phyloP scores from a whole-genome alignment of 2,113 vertebrate species.

The Hirundichthys speculiger region DNA sequence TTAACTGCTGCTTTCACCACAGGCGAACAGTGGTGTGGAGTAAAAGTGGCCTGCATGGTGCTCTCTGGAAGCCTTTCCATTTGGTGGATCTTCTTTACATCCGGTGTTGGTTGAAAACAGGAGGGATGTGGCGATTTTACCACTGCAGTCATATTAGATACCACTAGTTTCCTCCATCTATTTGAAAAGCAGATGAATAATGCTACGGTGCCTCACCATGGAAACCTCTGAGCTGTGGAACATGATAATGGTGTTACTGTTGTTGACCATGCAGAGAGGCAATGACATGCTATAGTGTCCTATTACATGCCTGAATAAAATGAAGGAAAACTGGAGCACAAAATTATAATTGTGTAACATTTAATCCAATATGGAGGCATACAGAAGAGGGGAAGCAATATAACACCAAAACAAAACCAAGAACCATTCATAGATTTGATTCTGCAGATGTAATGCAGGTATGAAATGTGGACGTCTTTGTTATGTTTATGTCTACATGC shows the following conservation, averaged over 20 bases:
- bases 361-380: neutral
- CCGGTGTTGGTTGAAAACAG: neutral
- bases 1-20: conserved; percentile 8
- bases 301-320: conserved; percentile 8
- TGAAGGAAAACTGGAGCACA: neutral
- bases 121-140: neutral
- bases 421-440: no score
- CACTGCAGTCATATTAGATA: neutral
- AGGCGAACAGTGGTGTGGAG: neutral
- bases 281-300: conserved; percentile 34
- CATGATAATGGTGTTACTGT: conserved; percentile 41
- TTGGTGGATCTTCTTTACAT: neutral
- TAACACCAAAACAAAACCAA: no score
- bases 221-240: conserved; percentile 38
- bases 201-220: conserved; percentile 43
- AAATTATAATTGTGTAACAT: neutral
- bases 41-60: conserved; percentile 29
- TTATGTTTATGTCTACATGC: no score
- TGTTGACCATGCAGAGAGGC: conserved; percentile 25
- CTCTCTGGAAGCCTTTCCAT: conserved; percentile 29
- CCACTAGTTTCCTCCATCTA: neutral
- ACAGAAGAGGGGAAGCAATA: neutral
- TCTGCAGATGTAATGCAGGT: no score
- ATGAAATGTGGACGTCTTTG: no score
- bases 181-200: conserved; percentile 28